Base-by-base conservation (phyloP, 1,140 invertebrate species). In the Drosophila paulistorum region DNA sequence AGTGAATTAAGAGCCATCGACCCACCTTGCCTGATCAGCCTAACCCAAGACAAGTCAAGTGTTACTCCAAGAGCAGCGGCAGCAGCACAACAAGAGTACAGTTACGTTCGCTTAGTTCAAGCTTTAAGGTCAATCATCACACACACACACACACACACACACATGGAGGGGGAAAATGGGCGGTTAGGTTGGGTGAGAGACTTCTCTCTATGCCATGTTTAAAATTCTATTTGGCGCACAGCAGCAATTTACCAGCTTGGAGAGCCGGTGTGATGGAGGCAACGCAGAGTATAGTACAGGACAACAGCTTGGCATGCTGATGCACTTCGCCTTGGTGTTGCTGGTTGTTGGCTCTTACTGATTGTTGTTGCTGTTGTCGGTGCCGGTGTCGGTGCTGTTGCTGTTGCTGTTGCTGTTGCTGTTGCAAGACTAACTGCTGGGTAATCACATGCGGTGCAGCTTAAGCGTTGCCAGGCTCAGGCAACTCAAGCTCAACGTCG, bases 391-490 rank as follows among this genome's bases (percentile, higher is more conserved):
- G 45, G 45, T 51, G 45, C 45, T 51, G 41, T 51, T 48, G 45
- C 57, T 61, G 23, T 33, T 51, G 51, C 64, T n/a, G n/a, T n/a
- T 51, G 45, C 45, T 51, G 41, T 51, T 48, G 45, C 57, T 61
- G 23, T 33, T 51, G 51, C 64, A 65, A 86, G 75, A 86, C 82
- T 87, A 86, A 86, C 82, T 86, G 82, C 84, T 83, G 80, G 83
- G 84, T 87, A 87, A 87, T 87, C 85, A 82, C 84, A 89, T 89
- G 84, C 85, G 84, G 84, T 65, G 80, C 74, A 89, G 72, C 81
- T 89, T 71, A 84, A 89, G 68, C 84, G 71, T 75, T 77, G 71
- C 77, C 74, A 68, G 41, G 57, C 69, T 69, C 82, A 76, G 69
- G 75, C 71, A 65, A 66, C 70, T 41, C 63, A 68, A 74, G 62